phyloP scores from a whole-genome alignment of 2,888 invertebrate genomes.

The Drosophila atripex region DNA sequence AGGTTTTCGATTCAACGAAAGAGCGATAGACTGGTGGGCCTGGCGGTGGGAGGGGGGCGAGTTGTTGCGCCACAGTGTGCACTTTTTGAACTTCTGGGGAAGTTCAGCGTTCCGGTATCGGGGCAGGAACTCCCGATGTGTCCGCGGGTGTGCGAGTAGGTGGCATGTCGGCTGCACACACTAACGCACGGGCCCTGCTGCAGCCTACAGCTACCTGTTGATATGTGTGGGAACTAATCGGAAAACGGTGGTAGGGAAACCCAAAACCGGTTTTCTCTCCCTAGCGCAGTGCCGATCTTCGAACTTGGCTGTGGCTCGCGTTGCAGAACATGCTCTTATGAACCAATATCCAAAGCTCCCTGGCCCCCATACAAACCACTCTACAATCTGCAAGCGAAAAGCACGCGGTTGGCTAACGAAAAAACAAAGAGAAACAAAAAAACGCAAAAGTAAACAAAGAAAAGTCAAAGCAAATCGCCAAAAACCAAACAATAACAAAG shows the following conservation, averaged over 20 bases:
- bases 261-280: slow-evolving; percentile 22
- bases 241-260: slow-evolving; percentile 27
- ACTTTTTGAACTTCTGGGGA: slow-evolving; percentile 36
- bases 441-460: slow-evolving; percentile 31
- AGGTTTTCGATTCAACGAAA: slow-evolving; percentile 63
- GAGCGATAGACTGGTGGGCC: not conserved
- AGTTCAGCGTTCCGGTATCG: slow-evolving; percentile 27
- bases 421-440: too few relatives aligned
- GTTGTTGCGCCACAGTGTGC: slow-evolving; percentile 43
- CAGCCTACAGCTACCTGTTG: slow-evolving; percentile 62
- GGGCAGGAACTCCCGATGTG: slow-evolving; percentile 15
- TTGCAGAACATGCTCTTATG: slow-evolving; percentile 13
- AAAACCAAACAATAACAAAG: slow-evolving; percentile 27
- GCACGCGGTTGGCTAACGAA: not conserved
- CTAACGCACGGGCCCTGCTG: slow-evolving; percentile 12
- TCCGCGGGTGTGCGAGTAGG: slow-evolving; percentile 38
- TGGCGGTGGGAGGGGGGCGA: not conserved
- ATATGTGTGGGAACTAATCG: slow-evolving; percentile 59
- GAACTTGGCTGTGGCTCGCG: not conserved
- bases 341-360: slow-evolving; percentile 8
- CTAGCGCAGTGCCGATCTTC: slow-evolving; percentile 1
- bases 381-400: not conserved
- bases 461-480: slow-evolving; percentile 52
- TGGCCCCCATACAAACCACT: too few relatives aligned
- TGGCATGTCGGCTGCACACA: slow-evolving; percentile 43